Evolutionary conservation across 2,888 invertebrate species (phyloP).

Genomic region (Trissolcus brochymenae): DNA sequence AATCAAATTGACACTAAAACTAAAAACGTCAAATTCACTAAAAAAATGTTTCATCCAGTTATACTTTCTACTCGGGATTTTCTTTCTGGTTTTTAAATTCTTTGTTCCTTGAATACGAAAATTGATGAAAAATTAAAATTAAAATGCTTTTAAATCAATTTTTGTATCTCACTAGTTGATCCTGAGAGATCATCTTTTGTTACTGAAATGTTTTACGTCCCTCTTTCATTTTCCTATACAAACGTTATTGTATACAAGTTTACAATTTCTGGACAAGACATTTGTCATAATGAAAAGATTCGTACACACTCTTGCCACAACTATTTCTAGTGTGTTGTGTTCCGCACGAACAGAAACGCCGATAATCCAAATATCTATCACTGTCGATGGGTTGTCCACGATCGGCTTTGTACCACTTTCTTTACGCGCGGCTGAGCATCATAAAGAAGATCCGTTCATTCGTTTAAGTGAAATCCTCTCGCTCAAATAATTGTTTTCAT

Average conservation of each 20-base stretch:
- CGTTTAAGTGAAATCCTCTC: constrained; percentile 9
- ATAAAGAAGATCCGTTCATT: constrained; percentile 21
- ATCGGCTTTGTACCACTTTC: constrained; percentile 31
- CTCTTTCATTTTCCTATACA: too few species aligned
- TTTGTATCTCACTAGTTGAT: too few species aligned
- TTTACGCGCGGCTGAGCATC: constrained; percentile 20
- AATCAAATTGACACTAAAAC: too few species aligned
- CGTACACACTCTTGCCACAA: constrained; percentile 22
- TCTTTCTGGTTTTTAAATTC: too few species aligned
- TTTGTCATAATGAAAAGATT: constrained; percentile 19
- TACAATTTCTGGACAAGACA: constrained; percentile 25
- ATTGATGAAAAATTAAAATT: too few species aligned
- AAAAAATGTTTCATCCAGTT: not conserved
- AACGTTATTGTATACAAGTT: not conserved
- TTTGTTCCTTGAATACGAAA: too few species aligned
- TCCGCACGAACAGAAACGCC: constrained; percentile 43
- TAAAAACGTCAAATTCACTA: not conserved
- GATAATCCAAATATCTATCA: constrained; percentile 46
- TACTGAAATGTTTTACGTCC: too few species aligned
- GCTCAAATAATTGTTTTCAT: constrained; percentile 22
- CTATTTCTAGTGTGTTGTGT: constrained; percentile 39
- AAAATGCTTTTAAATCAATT: not conserved
- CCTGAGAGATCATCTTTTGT: too few species aligned
- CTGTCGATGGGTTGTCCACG: constrained; percentile 13
- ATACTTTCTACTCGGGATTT: too few species aligned